These are phyloP conservation scores for Phallusia fumigata DNA, from an alignment of 23 tunicate genomes.

Conservation along the genomic window DNA sequence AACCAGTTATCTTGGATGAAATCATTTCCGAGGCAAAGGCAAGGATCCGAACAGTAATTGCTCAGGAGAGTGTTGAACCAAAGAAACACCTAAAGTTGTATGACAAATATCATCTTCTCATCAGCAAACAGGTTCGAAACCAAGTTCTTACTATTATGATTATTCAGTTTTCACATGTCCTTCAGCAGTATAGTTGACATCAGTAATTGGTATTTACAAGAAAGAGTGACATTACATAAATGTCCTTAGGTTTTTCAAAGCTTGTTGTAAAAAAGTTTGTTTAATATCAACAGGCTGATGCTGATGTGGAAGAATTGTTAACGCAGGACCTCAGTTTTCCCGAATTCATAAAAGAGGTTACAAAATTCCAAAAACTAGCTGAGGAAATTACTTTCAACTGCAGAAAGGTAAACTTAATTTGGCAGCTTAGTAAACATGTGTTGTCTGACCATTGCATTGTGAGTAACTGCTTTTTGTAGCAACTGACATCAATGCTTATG, in stretches of 20 bases:
- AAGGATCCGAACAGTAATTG: slow-evolving; percentile 51
- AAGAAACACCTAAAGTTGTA: slow-evolving; percentile 75
- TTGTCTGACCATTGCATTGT: too few species aligned
- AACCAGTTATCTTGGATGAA: slow-evolving; percentile 88
- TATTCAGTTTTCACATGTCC: background rate
- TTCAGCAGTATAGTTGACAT: too few species aligned
- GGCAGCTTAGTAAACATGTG: too few species aligned
- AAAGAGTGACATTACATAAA: too few species aligned
- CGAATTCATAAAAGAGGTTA: slow-evolving; percentile 77
- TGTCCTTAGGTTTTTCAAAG: too few species aligned
- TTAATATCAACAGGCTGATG: slow-evolving; percentile 66
- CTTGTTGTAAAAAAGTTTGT: background rate
- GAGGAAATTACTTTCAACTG: slow-evolving; percentile 86
- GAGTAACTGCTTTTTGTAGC: too few species aligned
- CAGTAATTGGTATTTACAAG: too few species aligned
- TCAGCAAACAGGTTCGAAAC: slow-evolving; percentile 77
- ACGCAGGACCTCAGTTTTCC: slow-evolving; percentile 78
- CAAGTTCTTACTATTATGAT: background rate
- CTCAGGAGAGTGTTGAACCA: slow-evolving; percentile 81
- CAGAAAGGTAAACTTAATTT: slow-evolving; percentile 60
- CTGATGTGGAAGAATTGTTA: slow-evolving; percentile 73
- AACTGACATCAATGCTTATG: too few species aligned
- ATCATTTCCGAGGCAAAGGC: slow-evolving; percentile 70
- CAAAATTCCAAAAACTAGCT: slow-evolving; percentile 73
- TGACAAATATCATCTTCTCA: slow-evolving; percentile 91